Evolutionary conservation across 2,888 invertebrate species (phyloP), one percentile per base, ranked within the genome.

Genomic region (Blera fallax): DNA sequence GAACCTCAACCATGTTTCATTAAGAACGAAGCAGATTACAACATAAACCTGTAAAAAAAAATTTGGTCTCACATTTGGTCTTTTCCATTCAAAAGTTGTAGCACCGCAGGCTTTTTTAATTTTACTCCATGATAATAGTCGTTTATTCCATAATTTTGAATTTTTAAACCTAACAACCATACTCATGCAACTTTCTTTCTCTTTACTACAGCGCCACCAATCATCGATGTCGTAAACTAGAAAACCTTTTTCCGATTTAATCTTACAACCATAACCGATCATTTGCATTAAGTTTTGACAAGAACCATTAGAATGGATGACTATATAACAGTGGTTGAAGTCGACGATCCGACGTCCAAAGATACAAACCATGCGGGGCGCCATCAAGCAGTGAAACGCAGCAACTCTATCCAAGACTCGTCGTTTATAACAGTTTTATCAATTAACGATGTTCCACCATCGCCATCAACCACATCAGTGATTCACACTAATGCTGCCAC

Each of bases 251-350:
- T 8, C 3, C 16, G 0, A 45, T 52, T 64, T 2, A 29, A 65
- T 37, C 24, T 37, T 32, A 45, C 45, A 60, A 77, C 48, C 70
- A 65, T 6, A 62, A 54, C 2, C 29, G 10, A 74, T 10, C n/a
- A 70, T n/a, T 50, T 72, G 7, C 34, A 21, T 37, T 43, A 34
- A 27, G 16, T n/a, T n/a, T n/a, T n/a, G 43, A 72, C 37, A 54
- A 21, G 1, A 76, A 58, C 69, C 74, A n/a, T n/a, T 27, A 74
- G 7, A 10, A 88, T 90, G 87, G 91, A 90, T 73, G 94, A 94
- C 88, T 94, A 94, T 89, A 93, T 94, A 77, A 94, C 94, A 37
- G 94, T 95, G 60, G 93, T 95, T 73, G 94, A 94, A 87, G 94
- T 95, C 73, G 94, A 94, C 79, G 92, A 92, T 82, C 92, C 88